Percentiles rank a stretch among this genome's conserved stretches.
phyloP scores from a whole-genome alignment of 2,113 vertebrate species.

The Solea senegalensis region DNA sequence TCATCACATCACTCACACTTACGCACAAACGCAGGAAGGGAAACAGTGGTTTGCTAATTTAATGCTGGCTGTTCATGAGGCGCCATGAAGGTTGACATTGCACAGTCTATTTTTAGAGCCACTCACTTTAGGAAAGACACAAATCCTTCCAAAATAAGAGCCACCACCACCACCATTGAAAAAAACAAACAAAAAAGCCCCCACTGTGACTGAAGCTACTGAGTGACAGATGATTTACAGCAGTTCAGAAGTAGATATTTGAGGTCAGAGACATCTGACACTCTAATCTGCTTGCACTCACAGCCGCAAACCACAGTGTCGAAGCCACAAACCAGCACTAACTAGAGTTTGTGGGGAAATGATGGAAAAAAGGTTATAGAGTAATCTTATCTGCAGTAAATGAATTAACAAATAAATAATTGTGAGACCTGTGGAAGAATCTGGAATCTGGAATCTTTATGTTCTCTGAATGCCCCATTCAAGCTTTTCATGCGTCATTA shows the following conservation, averaged over 20 bases:
- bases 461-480: no score
- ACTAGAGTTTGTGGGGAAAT: not conserved
- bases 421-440: no score
- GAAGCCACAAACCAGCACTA: not conserved
- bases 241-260: not conserved
- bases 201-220: not conserved
- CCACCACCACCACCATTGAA: not conserved
- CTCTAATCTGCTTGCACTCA: not conserved
- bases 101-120: conserved; percentile 57
- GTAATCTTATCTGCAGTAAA: no score
- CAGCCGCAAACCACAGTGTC: not conserved
- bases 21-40: conserved; percentile 21
- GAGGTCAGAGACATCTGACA: not conserved
- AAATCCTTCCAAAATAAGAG: conserved; percentile 6
- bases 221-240: not conserved
- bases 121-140: conserved; percentile 27
- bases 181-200: not conserved
- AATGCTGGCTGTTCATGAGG: conserved; percentile 53
- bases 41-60: conserved; percentile 54
- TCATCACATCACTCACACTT: not conserved
- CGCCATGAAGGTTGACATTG: conserved; percentile 61
- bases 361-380: not conserved
- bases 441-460: no score
- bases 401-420: no score
- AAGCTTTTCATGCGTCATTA: no score